Percentiles rank a stretch among this genome's conserved stretches.
Conservation (phyloP, 2,888 invertebrate genomes). For the Coenonympha arcania region DNA sequence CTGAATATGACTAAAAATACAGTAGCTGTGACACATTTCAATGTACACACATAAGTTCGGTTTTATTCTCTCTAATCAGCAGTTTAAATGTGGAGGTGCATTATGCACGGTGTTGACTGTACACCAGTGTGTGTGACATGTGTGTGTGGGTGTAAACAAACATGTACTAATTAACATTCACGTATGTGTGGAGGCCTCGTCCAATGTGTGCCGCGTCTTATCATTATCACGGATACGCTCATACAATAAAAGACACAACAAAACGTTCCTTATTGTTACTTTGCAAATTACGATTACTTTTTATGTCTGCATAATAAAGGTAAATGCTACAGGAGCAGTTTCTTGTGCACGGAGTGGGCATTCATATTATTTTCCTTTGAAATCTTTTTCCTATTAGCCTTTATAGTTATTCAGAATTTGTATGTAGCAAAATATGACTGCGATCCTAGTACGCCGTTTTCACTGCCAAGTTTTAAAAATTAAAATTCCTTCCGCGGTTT, state of each 20-base stretch:
- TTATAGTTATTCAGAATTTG: too few species aligned
- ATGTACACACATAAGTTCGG: slow-evolving; percentile 34
- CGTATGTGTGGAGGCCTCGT: slow-evolving; percentile 61
- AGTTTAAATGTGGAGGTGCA: slow-evolving; percentile 48
- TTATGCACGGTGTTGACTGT: slow-evolving; percentile 34
- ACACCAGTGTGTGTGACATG: slow-evolving; percentile 32
- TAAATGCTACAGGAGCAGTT: too few species aligned
- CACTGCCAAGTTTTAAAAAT: too few species aligned
- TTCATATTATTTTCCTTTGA: too few species aligned
- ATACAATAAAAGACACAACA: slow-evolving; percentile 41
- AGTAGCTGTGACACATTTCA: slow-evolving; percentile 23
- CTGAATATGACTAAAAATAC: slow-evolving; percentile 12
- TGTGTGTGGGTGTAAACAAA: slow-evolving; percentile 59
- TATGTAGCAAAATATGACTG: too few species aligned
- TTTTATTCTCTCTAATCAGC: slow-evolving; percentile 44
- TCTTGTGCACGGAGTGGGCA: too few species aligned
- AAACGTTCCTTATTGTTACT: slow-evolving; percentile 36
- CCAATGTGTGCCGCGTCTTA: slow-evolving; percentile 52
- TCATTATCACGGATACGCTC: slow-evolving; percentile 54
- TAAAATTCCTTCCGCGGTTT: too few species aligned
- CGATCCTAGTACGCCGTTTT: too few species aligned
- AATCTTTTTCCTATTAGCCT: too few species aligned
- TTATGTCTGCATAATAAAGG: slow-evolving; percentile 11
- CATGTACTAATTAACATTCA: slow-evolving; percentile 67
- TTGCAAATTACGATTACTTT: slow-evolving; percentile 35